Percentiles rank a stretch among this genome's conserved stretches.
Conservation (phyloP, 53 echinoderm and acorn worm genomes). For the Crossaster papposus region DNA sequence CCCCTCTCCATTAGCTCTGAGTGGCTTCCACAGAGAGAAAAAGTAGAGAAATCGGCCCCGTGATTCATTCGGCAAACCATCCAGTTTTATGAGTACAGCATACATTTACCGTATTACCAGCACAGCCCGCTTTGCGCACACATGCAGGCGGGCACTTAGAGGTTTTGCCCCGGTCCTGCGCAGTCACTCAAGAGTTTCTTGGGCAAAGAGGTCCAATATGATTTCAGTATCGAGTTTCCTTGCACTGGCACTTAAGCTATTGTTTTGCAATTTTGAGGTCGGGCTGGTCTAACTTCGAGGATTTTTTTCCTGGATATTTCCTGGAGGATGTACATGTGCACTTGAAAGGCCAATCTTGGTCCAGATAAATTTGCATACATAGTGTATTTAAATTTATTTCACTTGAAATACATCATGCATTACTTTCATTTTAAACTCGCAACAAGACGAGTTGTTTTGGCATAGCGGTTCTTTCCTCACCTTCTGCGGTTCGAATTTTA, state of each 20-base stretch:
- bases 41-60: slow-evolving; percentile 37
- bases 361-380: not conserved
- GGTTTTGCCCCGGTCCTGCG: slow-evolving; percentile 38
- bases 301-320: slow-evolving; percentile 36
- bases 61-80: slow-evolving; percentile 60
- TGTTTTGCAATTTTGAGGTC: slow-evolving; percentile 52
- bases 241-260: slow-evolving; percentile 56
- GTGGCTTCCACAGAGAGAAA: slow-evolving; percentile 28
- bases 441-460: no score
- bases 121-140: slow-evolving; percentile 13
- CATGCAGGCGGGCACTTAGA: slow-evolving; percentile 46
- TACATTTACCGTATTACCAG: slow-evolving; percentile 57
- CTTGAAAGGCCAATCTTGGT: slow-evolving; percentile 9
- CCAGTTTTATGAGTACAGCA: slow-evolving; percentile 58
- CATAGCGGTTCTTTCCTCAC: no score
- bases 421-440: no score
- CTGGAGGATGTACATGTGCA: slow-evolving; percentile 25
- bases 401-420: no score
- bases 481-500: no score
- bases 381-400: not conserved
- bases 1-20: slow-evolving; percentile 55
- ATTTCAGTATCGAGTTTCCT: slow-evolving; percentile 57
- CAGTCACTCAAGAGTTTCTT: slow-evolving; percentile 39
- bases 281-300: not conserved
- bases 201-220: slow-evolving; percentile 57